A percentile compares a stretch with the other conserved stretches of the same genome.
Conservation (phyloP, 2,797 vertebrate genomes). For the Emys orbicularis region DNA sequence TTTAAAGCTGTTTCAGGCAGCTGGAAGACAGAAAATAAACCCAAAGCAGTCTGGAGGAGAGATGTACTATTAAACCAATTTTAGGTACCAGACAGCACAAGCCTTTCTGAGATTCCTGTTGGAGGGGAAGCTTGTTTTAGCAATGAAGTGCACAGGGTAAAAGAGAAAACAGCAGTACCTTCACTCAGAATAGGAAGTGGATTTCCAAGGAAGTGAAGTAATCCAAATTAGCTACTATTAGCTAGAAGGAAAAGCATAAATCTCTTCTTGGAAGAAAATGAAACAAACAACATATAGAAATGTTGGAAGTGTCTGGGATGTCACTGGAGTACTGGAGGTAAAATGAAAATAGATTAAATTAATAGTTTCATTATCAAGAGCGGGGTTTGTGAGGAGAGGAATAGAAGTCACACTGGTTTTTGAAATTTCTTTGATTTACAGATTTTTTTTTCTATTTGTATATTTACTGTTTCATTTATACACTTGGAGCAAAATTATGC, state of each 20-base stretch:
- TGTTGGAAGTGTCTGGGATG: not conserved
- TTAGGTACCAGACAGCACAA: not conserved
- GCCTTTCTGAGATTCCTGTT: not conserved
- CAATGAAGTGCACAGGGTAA: not conserved
- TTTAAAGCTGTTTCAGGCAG: not conserved
- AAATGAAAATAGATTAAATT: not conserved
- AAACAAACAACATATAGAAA: conserved; percentile 27
- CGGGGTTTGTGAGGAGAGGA: not conserved
- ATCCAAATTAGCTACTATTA: conserved; percentile 46
- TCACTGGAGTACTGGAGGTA: not conserved
- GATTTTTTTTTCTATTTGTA: not conserved
- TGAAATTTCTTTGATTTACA: not conserved
- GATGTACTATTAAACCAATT: not conserved
- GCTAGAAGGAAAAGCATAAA: conserved; percentile 40
- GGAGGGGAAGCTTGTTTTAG: not conserved
- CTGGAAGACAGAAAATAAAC: not conserved
- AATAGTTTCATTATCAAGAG: not conserved
- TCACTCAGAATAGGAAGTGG: conserved; percentile 9
- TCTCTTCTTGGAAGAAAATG: conserved; percentile 30
- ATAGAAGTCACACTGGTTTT: not conserved
- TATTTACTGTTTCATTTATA: not conserved
- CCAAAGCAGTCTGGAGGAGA: not conserved
- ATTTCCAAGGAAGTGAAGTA: conserved; percentile 38
- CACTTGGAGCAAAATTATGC: not conserved
- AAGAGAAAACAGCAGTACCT: conserved; percentile 18